Conservation (phyloP, 2,113 vertebrate species). For the Alligator mississippiensis region DNA sequence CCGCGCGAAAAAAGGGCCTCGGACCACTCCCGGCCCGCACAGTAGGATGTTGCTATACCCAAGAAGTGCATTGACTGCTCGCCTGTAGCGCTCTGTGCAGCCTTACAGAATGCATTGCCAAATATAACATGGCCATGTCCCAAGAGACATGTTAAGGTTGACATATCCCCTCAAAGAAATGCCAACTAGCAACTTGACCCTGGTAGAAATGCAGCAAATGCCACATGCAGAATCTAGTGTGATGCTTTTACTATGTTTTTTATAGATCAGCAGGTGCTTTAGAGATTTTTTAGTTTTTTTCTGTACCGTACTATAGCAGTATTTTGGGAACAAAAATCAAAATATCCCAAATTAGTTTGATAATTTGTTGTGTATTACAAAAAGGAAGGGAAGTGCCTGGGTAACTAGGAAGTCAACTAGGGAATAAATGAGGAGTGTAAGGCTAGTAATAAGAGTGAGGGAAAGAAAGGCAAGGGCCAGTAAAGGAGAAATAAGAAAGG, state of each 20-base stretch:
- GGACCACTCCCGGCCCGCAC: no score
- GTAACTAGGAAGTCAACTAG: neutral
- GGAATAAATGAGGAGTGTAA: no score
- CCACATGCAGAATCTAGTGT: conserved; percentile 63
- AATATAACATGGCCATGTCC: neutral
- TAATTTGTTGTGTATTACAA: neutral
- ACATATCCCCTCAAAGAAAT: conserved; percentile 12
- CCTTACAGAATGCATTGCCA: neutral
- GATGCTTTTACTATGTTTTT: conserved; percentile 61
- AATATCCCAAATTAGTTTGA: neutral
- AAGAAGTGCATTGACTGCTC: neutral
- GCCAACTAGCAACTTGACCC: conserved; percentile 56
- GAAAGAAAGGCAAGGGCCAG: neutral
- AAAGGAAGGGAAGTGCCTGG: neutral
- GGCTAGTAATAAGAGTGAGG: neutral
- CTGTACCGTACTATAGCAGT: neutral
- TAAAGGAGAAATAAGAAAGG: no score
- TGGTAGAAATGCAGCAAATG: conserved; percentile 38
- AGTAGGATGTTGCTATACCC: neutral
- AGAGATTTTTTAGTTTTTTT: conserved; percentile 18
- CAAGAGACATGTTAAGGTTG: neutral
- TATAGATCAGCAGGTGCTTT: conserved; percentile 36
- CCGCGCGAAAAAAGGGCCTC: no score
- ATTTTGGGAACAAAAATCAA: neutral
- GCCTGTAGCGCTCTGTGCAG: neutral